Evolutionary conservation across 2,888 invertebrate genomes (phyloP).

Genomic region (Dasysyrphus albostriatus): DNA sequence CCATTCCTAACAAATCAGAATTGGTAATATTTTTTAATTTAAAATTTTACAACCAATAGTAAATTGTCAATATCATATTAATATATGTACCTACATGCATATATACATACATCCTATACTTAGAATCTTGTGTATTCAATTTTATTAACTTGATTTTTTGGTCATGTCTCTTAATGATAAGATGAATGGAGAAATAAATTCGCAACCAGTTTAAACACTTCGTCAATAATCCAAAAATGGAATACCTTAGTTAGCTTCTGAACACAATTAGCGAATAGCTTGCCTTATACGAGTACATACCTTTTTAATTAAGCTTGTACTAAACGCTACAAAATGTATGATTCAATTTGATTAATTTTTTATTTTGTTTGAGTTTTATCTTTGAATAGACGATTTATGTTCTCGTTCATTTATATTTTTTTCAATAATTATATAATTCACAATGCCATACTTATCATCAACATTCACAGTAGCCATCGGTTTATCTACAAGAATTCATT

Average conservation of each 20-base stretch:
- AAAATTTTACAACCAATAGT: too few species aligned
- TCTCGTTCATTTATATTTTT: not conserved
- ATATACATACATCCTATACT: too few species aligned
- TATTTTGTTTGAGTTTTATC: too few species aligned
- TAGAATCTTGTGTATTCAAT: not conserved
- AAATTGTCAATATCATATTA: too few species aligned
- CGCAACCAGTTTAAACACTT: not conserved
- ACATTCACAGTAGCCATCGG: not conserved
- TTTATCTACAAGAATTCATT: not conserved
- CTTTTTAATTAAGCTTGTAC: not conserved
- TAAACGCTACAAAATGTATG: too few species aligned
- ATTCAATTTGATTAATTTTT: too few species aligned
- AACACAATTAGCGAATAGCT: not conserved
- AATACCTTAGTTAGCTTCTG: not conserved
- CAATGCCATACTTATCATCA: not conserved
- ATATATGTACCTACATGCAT: too few species aligned
- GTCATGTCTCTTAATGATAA: not conserved
- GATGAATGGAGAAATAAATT: not conserved
- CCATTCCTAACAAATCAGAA: too few species aligned
- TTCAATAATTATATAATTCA: conserved; percentile 1
- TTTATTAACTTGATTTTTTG: not conserved
- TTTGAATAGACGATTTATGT: not conserved
- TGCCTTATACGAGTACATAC: not conserved
- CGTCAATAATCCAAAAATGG: not conserved
- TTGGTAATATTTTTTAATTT: too few species aligned